A percentile compares a stretch with the other conserved stretches of the same genome.
Conservation (phyloP, 2,888 invertebrate species). For the Brachynemurus nebulosus region DNA sequence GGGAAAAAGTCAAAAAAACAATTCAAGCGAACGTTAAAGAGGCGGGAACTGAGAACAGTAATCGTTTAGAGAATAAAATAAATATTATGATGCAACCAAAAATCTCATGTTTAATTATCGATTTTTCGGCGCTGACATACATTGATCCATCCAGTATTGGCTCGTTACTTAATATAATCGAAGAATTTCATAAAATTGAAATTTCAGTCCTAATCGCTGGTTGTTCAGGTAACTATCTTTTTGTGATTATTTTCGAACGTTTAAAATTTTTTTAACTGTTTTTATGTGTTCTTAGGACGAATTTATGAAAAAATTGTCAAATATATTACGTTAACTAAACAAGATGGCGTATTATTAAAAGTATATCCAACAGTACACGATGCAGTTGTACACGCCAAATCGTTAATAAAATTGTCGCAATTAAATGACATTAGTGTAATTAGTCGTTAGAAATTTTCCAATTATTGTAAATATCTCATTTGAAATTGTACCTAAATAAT, state of each 20-base stretch:
- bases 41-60: background rate
- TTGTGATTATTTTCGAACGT: background rate
- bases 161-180: constrained; percentile 35
- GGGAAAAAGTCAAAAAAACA: constrained; percentile 26
- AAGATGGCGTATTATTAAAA: constrained; percentile 35
- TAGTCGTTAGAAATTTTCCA: background rate
- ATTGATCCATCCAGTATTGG: constrained; percentile 50
- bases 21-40: background rate
- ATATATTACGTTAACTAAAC: constrained; percentile 40
- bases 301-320: constrained; percentile 48
- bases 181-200: constrained; percentile 37
- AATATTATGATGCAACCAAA: constrained; percentile 2
- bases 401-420: background rate
- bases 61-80: background rate
- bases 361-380: constrained; percentile 59
- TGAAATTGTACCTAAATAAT: no score
- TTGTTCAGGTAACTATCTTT: constrained; percentile 31
- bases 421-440: no score
- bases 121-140: constrained; percentile 47
- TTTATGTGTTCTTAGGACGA: constrained; percentile 36
- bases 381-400: constrained; percentile 38
- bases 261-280: constrained; percentile 6
- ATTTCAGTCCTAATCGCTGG: constrained; percentile 40
- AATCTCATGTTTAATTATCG: constrained; percentile 35
- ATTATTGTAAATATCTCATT: background rate